These are phyloP conservation scores for Salvelinus sp. DNA, from an alignment of 2,113 vertebrate genomes.

Conservation along the genomic window DNA sequence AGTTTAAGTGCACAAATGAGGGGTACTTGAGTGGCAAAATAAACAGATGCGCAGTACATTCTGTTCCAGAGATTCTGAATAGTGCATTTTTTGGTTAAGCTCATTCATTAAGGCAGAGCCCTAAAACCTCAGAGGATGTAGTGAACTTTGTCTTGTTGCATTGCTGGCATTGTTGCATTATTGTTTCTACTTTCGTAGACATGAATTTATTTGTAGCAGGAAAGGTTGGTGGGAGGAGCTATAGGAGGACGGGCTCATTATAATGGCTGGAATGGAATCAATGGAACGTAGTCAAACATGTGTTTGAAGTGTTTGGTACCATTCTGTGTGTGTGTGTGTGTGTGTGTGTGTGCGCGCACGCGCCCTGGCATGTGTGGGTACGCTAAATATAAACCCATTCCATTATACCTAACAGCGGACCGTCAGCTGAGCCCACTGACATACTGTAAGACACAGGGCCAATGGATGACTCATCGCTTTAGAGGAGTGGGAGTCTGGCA, in stretches of 20 bases:
- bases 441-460: constrained; percentile 18
- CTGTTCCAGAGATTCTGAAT: background rate
- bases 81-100: background rate
- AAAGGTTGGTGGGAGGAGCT: too few species aligned
- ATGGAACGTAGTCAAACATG: too few species aligned
- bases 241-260: too few species aligned
- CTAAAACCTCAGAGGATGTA: too few species aligned
- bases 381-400: constrained; percentile 30
- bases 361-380: constrained; percentile 6
- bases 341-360: background rate
- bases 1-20: background rate
- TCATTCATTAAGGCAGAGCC: background rate
- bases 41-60: background rate
- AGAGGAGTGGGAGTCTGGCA: constrained; percentile 24
- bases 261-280: too few species aligned
- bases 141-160: too few species aligned
- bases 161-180: too few species aligned
- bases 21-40: constrained; percentile 2
- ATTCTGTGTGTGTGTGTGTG: too few species aligned
- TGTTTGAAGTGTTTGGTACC: too few species aligned
- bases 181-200: background rate
- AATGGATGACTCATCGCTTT: constrained; percentile 41
- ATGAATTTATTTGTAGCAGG: too few species aligned
- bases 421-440: constrained; percentile 7
- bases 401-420: constrained; percentile 27